phyloP scores from a whole-genome alignment of 2,797 vertebrate species.

The Chelonia mydas region DNA sequence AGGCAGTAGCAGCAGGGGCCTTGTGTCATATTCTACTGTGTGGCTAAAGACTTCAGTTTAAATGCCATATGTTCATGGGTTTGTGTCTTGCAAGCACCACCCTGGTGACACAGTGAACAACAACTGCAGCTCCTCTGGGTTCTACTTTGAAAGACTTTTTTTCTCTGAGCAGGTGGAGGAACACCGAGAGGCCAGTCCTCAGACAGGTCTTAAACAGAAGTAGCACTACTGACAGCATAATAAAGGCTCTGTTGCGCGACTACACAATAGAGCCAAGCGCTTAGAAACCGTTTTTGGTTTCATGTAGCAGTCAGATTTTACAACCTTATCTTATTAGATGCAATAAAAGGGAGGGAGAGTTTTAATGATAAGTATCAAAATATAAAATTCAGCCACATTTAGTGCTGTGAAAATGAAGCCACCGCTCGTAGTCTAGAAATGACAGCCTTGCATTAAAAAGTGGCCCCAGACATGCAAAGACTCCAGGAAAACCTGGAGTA shows the following conservation, averaged over 20 bases:
- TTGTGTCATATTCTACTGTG: background rate
- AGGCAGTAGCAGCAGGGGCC: background rate
- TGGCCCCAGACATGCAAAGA: constrained; percentile 44
- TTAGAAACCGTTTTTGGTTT: constrained; percentile 12
- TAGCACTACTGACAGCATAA: constrained; percentile 12
- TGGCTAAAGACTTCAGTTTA: background rate
- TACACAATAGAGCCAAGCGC: background rate
- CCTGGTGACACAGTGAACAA: background rate
- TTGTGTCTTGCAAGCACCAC: background rate
- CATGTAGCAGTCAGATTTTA: constrained; percentile 38
- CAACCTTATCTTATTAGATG: constrained; percentile 42
- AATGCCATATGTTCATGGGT: background rate
- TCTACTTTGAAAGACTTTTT: background rate
- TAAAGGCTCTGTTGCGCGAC: background rate
- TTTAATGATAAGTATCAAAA: constrained; percentile 63
- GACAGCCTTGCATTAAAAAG: constrained; percentile 56
- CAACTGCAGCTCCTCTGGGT: background rate
- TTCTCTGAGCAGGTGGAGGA: constrained; percentile 26
- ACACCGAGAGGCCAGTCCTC: background rate
- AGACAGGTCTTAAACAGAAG: constrained; percentile 1
- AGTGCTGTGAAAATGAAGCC: constrained; percentile 24
- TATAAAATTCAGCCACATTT: constrained; percentile 35
- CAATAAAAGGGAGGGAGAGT: constrained; percentile 57
- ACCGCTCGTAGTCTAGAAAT: constrained; percentile 49
- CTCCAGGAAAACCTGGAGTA: constrained; percentile 66